phyloP scores from a whole-genome alignment of 2,797 vertebrate genomes.

The Chaunax sp. region DNA sequence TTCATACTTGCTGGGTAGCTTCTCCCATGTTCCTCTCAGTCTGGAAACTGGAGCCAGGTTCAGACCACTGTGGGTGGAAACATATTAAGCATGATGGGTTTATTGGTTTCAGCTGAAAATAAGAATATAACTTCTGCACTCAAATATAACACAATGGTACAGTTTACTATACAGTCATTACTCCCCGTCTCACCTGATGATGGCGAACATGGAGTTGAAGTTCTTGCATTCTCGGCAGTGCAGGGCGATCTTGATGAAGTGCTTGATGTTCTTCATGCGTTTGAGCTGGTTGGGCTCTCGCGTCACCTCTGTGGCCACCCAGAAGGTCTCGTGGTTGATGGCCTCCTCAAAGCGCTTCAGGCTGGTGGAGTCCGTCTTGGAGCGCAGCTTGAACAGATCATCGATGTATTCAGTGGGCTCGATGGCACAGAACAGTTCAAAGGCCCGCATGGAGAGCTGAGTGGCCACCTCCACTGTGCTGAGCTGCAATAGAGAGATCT shows the following conservation, averaged over 20 bases:
- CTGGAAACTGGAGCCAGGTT: constrained; percentile 97
- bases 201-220: constrained; percentile 99
- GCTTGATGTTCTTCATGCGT: constrained; percentile 98
- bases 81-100: background rate
- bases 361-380: constrained; percentile 87
- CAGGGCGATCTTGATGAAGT: constrained; percentile 98
- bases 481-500: constrained; percentile 94
- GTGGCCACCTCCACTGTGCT: constrained; percentile 97
- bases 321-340: constrained; percentile 99
- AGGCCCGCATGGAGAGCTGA: constrained; percentile 97
- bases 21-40: constrained; percentile 97
- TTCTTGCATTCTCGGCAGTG: constrained; percentile 99
- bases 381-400: constrained; percentile 95
- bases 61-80: constrained; percentile 85
- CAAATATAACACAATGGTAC: too few relatives aligned
- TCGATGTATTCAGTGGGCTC: constrained; percentile 99
- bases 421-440: constrained; percentile 96
- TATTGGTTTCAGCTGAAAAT: background rate
- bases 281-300: constrained; percentile 97
- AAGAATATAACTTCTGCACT: background rate
- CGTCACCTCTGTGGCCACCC: constrained; percentile 97
- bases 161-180: too few relatives aligned
- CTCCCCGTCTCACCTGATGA: constrained; percentile 90
- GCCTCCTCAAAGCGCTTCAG: constrained; percentile 98
- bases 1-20: constrained; percentile 98